Evolutionary conservation across 2,113 vertebrate species (phyloP), one percentile per base, ranked within the genome.

Genomic region (Pseudorasbora parva): DNA sequence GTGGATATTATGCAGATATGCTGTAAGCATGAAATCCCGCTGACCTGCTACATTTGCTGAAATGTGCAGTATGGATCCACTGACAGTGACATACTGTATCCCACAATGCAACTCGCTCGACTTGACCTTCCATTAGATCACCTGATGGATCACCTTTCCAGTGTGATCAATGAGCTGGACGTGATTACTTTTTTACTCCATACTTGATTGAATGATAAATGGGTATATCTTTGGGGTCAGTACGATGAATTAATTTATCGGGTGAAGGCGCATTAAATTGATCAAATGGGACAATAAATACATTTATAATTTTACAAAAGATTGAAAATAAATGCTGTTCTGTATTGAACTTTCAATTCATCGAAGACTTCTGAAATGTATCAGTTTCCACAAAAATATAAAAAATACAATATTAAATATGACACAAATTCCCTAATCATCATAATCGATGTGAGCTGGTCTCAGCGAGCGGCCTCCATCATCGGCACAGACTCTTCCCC

Each of bases 401-500:
- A n/a, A n/a, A n/a, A n/a, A n/a, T n/a, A n/a, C n/a, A n/a, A n/a
- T n/a, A 60, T 21, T 21, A 56, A 60, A 47, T 47, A 47, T 47
- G 11, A 9, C 60, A 64, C 6, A 27, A 64, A 64, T 64, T 30
- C 27, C 25, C 14, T 7, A 17, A 64, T 47, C 45, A 12, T 12
- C 45, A 47, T 47, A 27, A 47, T 1, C 21, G 17, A 8, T 17
- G 14, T 37, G 37, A 37, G 37, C 33, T 37, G 30, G 30, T 30
- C 30, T 30, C 30, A 30, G 33, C 2, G 33, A 33, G 33, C 33
- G 3, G 33, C 45, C 30, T 74, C 41, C 56, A 54, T 37, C 45
- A 12, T 15, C 57, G 17, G n/a, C 27, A 37, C 54, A 8, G 5
- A 54, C 83, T 15, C 8, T 79, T 90, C 88, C 83, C 78, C 69